Base-by-base conservation (phyloP, 2,888 invertebrate genomes). In the Dorcus hopei region DNA sequence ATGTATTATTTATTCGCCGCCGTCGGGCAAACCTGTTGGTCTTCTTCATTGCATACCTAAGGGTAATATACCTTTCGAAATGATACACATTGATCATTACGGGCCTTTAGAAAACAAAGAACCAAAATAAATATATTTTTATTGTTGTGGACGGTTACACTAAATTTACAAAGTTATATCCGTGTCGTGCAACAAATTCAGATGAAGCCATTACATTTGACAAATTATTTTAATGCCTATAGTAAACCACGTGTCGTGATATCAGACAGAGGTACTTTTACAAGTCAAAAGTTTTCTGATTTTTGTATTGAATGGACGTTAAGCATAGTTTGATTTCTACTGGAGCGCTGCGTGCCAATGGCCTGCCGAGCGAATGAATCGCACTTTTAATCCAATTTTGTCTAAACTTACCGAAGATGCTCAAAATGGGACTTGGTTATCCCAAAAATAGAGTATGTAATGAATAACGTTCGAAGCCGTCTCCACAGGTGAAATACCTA, bases 81-180 rank as follows among this genome's bases (percentile, higher is more conserved):
- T 65, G 0, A 47, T 65, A 9, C 70, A 74, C 48, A 59, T 71
- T 6, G 72, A 73, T 58, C 72, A 74, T 61, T 65, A 57, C 38
- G 70, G 70, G 9, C 70, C 69, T 0, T 57, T 70, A 6, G 62
- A 38, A 61, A 52, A 58, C 62, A 63, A n/a, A 55, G 69, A 7
- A 53, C 26, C 26, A 33, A n/a, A 33, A 63, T 42, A 63, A 65
- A 68, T n/a, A n/a, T 54, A 59, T 73, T 7, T 61, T 73, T 9
- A 62, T 65, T 9, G 58, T 70, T 3, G 52, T 71, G n/a, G 70
- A 73, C 47, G 60, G 59, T 1, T 71, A 70, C 45, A 65, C 69
- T 0, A 73, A 72, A 58, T 71, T 64, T 48, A 55, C 64, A 1
- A 66, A 61, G 43, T 45, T 72, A 7, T 69, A 68, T 47, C 33